Percentiles rank a stretch among this genome's conserved stretches.
Evolutionary conservation across 1,140 invertebrate species (phyloP).

Genomic region (Danaus plexippus): DNA sequence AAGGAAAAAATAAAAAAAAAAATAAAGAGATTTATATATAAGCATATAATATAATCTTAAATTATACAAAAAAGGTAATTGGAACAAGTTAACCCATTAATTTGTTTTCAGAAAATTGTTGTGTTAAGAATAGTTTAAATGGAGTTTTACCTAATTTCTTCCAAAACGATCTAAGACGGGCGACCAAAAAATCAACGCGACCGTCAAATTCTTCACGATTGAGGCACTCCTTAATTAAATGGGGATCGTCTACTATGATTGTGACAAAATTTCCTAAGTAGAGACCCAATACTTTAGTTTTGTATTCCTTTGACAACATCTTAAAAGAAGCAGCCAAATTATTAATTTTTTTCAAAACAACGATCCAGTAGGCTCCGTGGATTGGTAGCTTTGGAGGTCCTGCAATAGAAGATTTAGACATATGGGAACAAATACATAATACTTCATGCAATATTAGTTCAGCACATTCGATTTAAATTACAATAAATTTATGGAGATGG

Average conservation of each 20-base stretch:
- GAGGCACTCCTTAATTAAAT: conserved; percentile 51
- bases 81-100: no score
- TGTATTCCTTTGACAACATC: conserved; percentile 41
- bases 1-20: no score
- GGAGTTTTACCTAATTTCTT: conserved; percentile 55
- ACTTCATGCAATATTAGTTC: no score
- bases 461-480: no score
- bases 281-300: conserved; percentile 50
- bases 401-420: conserved; percentile 21
- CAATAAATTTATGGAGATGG: no score
- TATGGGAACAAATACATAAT: background rate
- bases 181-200: conserved; percentile 47
- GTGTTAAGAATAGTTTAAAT: background rate
- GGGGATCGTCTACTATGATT: conserved; percentile 49
- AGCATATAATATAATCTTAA: no score
- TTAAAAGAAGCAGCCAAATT: conserved; percentile 35
- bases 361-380: conserved; percentile 51
- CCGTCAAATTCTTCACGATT: conserved; percentile 58
- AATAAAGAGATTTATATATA: no score
- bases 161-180: conserved; percentile 51
- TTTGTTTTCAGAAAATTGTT: no score
- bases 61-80: no score
- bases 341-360: conserved; percentile 34
- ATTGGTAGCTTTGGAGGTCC: conserved; percentile 52
- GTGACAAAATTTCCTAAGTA: conserved; percentile 45